Evolutionary conservation across 1,140 invertebrate genomes (phyloP).

Genomic region (Anthonomus grandis): DNA sequence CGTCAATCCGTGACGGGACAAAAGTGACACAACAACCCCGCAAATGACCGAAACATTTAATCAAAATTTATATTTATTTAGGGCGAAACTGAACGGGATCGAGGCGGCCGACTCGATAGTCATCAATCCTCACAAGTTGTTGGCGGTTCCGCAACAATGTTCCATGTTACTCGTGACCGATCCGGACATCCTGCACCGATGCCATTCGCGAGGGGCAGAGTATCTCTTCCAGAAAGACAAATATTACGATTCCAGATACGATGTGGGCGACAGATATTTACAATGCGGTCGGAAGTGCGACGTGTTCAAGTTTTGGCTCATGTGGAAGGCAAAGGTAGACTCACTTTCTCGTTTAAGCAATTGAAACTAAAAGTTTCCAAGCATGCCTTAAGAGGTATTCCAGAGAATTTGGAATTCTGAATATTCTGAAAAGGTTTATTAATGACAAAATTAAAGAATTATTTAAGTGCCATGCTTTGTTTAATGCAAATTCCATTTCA

Average conservation of each 20-base stretch:
- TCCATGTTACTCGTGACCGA: slow-evolving; percentile 56
- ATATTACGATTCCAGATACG: slow-evolving; percentile 61
- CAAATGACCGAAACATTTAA: too few relatives aligned
- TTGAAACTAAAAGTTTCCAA: background rate
- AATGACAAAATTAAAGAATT: too few relatives aligned
- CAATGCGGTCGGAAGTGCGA: slow-evolving; percentile 68
- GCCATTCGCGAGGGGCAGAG: slow-evolving; percentile 55
- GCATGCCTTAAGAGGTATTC: background rate
- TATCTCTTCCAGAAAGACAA: slow-evolving; percentile 69
- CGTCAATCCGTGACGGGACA: too few relatives aligned
- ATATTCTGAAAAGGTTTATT: too few relatives aligned
- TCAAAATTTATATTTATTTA: slow-evolving; percentile 4
- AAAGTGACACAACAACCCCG: too few relatives aligned
- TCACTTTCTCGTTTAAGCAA: background rate
- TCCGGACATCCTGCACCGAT: slow-evolving; percentile 50
- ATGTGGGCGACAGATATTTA: slow-evolving; percentile 65
- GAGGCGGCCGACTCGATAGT: slow-evolving; percentile 62
- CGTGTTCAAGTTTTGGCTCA: slow-evolving; percentile 67
- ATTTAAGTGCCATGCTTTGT: too few relatives aligned
- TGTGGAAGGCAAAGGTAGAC: slow-evolving; percentile 61
- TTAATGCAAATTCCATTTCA: too few relatives aligned
- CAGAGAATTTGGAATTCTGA: too few relatives aligned
- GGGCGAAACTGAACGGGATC: slow-evolving; percentile 55
- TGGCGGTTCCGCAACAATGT: slow-evolving; percentile 65
- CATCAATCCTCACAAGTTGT: slow-evolving; percentile 69